phyloP scores from a whole-genome alignment of 2,888 invertebrate species.

The Helleia helle region DNA sequence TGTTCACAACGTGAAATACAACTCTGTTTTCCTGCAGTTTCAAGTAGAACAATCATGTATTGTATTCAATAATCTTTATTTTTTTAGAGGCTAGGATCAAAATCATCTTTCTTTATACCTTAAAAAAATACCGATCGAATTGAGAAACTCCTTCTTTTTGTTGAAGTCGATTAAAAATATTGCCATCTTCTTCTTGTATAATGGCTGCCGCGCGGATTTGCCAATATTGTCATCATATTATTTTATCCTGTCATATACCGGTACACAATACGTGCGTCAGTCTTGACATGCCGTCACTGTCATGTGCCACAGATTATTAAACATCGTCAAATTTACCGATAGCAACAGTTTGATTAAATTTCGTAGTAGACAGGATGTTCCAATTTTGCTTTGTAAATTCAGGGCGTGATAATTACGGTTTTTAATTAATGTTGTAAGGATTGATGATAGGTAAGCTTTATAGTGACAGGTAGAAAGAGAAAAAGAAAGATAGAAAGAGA shows the following conservation, averaged over 20 bases:
- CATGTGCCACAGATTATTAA: neutral
- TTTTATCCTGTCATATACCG: neutral
- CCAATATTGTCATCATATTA: neutral
- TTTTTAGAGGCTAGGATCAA: no score
- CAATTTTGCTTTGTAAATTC: neutral
- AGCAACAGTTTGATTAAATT: neutral
- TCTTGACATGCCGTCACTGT: neutral
- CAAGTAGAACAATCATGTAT: no score
- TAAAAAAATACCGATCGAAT: no score
- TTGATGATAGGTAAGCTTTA: no score
- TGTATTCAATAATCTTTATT: no score
- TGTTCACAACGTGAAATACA: no score
- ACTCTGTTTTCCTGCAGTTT: no score
- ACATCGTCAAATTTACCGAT: constrained; percentile 5
- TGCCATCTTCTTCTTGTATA: no score
- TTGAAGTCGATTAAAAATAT: no score
- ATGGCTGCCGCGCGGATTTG: no score
- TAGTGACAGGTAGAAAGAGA: neutral
- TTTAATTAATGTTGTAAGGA: neutral
- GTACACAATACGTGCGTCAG: neutral
- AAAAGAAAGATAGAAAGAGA: neutral
- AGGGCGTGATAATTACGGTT: neutral
- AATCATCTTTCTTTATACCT: no score
- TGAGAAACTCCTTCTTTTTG: no score
- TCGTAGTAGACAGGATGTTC: neutral